phyloP scores from a whole-genome alignment of 2,113 vertebrate genomes.

The Pandion haliaetus region DNA sequence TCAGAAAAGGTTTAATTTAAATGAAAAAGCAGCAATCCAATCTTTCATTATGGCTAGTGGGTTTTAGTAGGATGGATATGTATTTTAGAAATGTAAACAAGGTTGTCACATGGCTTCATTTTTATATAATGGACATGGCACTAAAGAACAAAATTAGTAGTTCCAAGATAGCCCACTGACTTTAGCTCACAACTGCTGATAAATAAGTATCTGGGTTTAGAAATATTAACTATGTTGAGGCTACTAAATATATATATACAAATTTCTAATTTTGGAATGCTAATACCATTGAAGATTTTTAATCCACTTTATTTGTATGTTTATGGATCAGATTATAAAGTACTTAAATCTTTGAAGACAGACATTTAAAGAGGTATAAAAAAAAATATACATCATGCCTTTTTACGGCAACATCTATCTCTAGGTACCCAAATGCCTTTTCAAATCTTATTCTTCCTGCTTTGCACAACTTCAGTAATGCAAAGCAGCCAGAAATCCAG shows the following conservation, averaged over 20 bases:
- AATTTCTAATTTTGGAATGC: neutral
- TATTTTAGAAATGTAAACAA: neutral
- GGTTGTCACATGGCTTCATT: neutral
- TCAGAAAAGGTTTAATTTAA: neutral
- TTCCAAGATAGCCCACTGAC: neutral
- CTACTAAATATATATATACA: neutral
- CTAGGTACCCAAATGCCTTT: neutral
- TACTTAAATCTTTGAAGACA: neutral
- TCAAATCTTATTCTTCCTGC: neutral
- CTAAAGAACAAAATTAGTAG: neutral
- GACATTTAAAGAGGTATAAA: neutral
- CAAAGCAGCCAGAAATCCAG: conserved; percentile 1
- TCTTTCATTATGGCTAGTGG: neutral
- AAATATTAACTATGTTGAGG: neutral
- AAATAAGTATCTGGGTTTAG: neutral
- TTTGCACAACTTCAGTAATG: neutral
- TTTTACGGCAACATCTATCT: neutral
- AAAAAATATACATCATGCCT: neutral
- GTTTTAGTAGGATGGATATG: neutral
- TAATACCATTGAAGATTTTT: neutral
- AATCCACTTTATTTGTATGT: neutral
- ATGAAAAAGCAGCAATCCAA: neutral
- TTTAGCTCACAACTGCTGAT: neutral
- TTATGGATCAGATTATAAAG: neutral
- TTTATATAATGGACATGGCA: neutral